phyloP scores from a whole-genome alignment of 1,140 invertebrate genomes.

The Macrotrachela quadricornifera region DNA sequence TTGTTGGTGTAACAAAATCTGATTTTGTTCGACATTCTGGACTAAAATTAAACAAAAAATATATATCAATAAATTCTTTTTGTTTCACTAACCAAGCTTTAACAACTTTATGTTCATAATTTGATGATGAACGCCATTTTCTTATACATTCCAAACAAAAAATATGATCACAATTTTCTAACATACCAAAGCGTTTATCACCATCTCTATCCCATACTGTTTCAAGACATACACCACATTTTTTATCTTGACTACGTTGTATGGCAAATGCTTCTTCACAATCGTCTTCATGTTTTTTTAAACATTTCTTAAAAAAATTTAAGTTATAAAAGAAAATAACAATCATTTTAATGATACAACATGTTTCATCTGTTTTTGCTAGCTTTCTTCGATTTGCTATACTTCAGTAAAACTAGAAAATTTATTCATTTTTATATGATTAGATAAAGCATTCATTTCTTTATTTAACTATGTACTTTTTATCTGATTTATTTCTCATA shows the following conservation, averaged over 20 bases:
- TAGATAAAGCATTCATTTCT: too few species aligned
- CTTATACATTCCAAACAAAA: conserved; percentile 67
- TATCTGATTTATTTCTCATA: too few species aligned
- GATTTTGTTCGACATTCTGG: conserved; percentile 60
- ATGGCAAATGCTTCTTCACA: conserved; percentile 71
- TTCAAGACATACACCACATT: conserved; percentile 71
- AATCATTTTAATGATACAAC: too few species aligned
- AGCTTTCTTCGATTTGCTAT: too few species aligned
- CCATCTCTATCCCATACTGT: conserved; percentile 39
- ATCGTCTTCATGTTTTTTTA: conserved; percentile 51
- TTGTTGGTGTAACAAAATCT: conserved; percentile 66
- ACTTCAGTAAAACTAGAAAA: too few species aligned
- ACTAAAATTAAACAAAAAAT: conserved; percentile 17
- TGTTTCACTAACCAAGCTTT: too few species aligned
- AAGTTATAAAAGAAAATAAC: too few species aligned
- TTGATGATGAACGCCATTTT: conserved; percentile 43
- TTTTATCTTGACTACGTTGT: conserved; percentile 53
- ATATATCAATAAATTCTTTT: too few species aligned
- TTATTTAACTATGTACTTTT: too few species aligned
- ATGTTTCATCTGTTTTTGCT: too few species aligned
- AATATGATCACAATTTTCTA: conserved; percentile 66
- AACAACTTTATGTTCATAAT: too few species aligned
- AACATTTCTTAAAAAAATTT: conserved; percentile 41
- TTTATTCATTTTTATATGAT: too few species aligned
- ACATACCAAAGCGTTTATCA: conserved; percentile 56